Percentiles rank a stretch among this genome's conserved stretches.
phyloP scores from a whole-genome alignment of 2,113 vertebrate genomes.

The Hemichromis elongatus region DNA sequence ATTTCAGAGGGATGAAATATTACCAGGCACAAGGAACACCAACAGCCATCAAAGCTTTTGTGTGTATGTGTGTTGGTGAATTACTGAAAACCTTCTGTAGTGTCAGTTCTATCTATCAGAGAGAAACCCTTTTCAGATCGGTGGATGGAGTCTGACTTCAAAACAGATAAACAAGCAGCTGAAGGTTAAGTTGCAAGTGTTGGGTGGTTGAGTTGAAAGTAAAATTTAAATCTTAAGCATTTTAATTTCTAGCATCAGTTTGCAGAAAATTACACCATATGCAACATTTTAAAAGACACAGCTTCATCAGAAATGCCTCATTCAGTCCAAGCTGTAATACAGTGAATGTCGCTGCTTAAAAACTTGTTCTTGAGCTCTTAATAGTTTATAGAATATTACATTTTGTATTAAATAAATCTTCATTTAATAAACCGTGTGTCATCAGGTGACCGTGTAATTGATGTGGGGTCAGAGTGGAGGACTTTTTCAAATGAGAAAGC shows the following conservation, averaged over 20 bases:
- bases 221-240: background rate
- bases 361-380: background rate
- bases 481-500: constrained; percentile 99
- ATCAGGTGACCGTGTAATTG: constrained; percentile 94
- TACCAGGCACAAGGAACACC: background rate
- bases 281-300: background rate
- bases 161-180: background rate
- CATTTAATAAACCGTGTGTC: background rate
- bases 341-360: background rate
- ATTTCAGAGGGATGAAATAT: background rate
- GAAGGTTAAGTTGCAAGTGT: background rate
- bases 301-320: background rate
- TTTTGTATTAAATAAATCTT: background rate
- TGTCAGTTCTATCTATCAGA: background rate
- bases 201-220: background rate
- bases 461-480: constrained; percentile 98
- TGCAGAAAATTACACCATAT: background rate
- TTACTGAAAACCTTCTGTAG: background rate
- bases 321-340: background rate
- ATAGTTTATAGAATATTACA: background rate
- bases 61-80: background rate
- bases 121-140: background rate
- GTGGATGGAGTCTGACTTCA: background rate
- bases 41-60: background rate
- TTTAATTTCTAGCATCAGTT: background rate